These are phyloP conservation scores for Panulirus ornatus DNA, from an alignment of 1,140 invertebrate species.

Conservation along the genomic window DNA sequence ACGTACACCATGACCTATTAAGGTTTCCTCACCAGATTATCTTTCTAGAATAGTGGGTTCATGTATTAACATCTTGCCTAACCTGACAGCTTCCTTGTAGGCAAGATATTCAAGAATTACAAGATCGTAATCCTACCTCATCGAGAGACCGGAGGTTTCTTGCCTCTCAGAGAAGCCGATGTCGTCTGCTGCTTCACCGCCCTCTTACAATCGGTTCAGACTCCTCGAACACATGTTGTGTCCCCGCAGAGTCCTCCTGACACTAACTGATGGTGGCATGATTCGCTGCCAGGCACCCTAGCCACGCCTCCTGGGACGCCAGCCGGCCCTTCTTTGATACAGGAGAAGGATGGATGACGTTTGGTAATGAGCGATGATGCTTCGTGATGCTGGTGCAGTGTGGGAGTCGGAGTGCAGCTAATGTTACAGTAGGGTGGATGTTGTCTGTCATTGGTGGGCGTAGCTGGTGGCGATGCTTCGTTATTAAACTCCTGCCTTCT, in stretches of 20 bases:
- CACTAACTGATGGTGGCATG: constrained; percentile 27
- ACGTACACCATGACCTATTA: no score
- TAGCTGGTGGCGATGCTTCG: background rate
- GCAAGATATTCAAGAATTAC: no score
- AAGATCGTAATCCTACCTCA: no score
- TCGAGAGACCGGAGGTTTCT: no score
- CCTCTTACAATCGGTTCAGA: background rate
- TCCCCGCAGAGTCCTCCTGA: background rate
- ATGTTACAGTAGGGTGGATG: background rate
- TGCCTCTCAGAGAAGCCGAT: no score
- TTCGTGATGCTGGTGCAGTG: background rate
- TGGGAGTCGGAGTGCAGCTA: background rate
- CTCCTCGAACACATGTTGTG: background rate
- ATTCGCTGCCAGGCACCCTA: background rate
- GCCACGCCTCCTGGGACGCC: background rate
- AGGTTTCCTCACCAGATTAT: no score
- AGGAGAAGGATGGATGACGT: constrained; percentile 23
- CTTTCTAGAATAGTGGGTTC: no score
- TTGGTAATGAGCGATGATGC: constrained; percentile 10
- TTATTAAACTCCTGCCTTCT: no score
- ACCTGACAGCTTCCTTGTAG: no score
- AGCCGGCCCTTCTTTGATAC: constrained; percentile 17
- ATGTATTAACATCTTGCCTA: no score
- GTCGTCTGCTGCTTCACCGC: no score
- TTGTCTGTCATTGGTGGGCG: background rate